Percentiles rank a stretch among this genome's conserved stretches.
phyloP scores from a whole-genome alignment of 2,797 vertebrate genomes.

The Anisognathus igniventris region DNA sequence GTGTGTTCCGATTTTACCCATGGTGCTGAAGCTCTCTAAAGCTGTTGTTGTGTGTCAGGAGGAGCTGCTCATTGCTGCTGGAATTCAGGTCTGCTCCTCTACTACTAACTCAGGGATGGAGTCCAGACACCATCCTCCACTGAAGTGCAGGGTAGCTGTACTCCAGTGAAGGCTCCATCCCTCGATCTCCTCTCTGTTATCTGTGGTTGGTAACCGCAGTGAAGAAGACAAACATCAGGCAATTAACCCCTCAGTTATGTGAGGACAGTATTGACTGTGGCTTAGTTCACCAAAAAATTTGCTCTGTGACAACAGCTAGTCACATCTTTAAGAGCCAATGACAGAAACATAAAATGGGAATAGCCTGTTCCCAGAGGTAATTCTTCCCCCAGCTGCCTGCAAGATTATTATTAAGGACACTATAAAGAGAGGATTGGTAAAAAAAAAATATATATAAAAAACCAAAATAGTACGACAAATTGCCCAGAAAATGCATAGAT shows the following conservation, averaged over 20 bases:
- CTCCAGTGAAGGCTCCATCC: not conserved
- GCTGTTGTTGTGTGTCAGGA: not conserved
- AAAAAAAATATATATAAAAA: not conserved
- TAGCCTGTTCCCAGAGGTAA: not conserved
- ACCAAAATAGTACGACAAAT: not conserved
- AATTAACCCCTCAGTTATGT: not conserved
- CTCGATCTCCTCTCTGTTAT: not conserved
- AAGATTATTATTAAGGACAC: not conserved
- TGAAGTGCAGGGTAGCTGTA: not conserved
- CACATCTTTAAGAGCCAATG: not conserved
- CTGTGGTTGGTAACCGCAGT: not conserved
- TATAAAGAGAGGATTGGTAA: not conserved
- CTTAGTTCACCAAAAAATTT: not conserved
- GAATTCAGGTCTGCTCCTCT: not conserved
- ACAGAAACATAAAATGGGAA: not conserved
- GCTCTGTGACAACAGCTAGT: not conserved
- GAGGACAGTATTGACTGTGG: not conserved
- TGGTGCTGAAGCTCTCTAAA: not conserved
- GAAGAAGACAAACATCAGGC: not conserved
- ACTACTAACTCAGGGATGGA: not conserved
- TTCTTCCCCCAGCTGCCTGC: not conserved
- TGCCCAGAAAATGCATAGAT: not conserved
- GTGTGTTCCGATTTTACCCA: not conserved
- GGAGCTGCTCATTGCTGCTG: not conserved
- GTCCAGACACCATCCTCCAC: not conserved